These are phyloP conservation scores for Cydia splendana DNA, from an alignment of 1,140 invertebrate species.

Conservation along the genomic window DNA sequence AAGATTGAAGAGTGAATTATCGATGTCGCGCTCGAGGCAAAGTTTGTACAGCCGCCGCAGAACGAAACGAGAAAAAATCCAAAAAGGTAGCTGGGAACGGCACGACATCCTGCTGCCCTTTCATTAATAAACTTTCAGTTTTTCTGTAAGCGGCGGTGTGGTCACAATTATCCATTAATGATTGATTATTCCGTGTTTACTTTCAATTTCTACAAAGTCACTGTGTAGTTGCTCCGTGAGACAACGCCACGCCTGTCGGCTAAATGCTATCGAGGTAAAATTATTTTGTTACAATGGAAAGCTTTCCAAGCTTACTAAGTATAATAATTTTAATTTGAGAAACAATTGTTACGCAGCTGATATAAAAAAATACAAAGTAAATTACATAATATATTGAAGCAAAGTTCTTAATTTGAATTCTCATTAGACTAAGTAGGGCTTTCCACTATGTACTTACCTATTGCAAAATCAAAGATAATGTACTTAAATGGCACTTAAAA, in stretches of 20 bases:
- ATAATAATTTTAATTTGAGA: neutral
- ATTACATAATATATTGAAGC: too few species aligned
- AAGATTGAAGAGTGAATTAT: constrained; percentile 72
- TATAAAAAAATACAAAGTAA: too few species aligned
- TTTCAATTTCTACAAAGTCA: constrained; percentile 60
- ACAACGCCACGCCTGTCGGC: constrained; percentile 25
- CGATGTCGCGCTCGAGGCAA: constrained; percentile 64
- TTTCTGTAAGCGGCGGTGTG: constrained; percentile 45
- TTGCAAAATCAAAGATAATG: neutral
- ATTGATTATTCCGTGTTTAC: constrained; percentile 71
- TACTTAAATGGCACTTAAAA: constrained; percentile 24
- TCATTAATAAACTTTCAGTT: constrained; percentile 60
- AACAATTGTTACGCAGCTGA: neutral
- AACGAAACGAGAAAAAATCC: constrained; percentile 58
- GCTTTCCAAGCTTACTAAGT: neutral
- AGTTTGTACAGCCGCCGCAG: constrained; percentile 68
- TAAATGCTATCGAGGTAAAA: neutral
- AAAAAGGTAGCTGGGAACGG: constrained; percentile 62
- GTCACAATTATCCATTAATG: constrained; percentile 63
- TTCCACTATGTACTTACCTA: neutral
- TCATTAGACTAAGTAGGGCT: neutral
- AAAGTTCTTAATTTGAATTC: neutral
- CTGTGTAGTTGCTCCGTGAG: constrained; percentile 55
- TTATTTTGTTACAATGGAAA: neutral
- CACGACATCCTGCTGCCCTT: constrained; percentile 61